Evolutionary conservation across 2,113 vertebrate species (phyloP).

Genomic region (Rhinichthys klamathensis): DNA sequence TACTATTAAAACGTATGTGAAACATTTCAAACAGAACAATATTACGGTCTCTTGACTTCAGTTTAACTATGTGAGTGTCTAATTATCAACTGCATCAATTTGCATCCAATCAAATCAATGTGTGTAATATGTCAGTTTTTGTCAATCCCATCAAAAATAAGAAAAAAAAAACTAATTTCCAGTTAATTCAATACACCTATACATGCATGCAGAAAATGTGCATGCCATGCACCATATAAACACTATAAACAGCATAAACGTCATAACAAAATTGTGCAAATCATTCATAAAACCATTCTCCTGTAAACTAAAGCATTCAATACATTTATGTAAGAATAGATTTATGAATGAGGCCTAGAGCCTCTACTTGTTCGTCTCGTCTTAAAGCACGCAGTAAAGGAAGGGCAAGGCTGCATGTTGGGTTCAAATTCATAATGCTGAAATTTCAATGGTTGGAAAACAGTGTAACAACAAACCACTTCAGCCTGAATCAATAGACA

Average conservation of each 20-base stretch:
- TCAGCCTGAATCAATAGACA: background rate
- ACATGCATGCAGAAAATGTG: no score
- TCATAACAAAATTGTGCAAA: background rate
- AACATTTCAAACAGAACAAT: no score
- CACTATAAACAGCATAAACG: background rate
- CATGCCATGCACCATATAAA: background rate
- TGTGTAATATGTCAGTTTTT: no score
- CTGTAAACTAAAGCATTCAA: background rate
- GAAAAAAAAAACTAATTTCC: no score
- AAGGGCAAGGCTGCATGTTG: background rate
- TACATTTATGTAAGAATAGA: background rate
- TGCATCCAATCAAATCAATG: no score
- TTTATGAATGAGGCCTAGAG: background rate
- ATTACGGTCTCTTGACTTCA: no score
- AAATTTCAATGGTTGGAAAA: background rate
- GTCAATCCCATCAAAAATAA: no score
- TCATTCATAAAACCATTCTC: background rate
- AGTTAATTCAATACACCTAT: no score
- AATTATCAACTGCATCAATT: no score
- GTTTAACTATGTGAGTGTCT: no score
- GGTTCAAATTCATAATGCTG: background rate
- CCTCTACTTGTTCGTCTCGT: background rate
- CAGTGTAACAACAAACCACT: background rate
- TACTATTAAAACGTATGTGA: no score
- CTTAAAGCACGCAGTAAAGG: background rate